These are phyloP conservation scores for Drosophila saltans DNA, from an alignment of 1,140 invertebrate genomes.

Conservation along the genomic window DNA sequence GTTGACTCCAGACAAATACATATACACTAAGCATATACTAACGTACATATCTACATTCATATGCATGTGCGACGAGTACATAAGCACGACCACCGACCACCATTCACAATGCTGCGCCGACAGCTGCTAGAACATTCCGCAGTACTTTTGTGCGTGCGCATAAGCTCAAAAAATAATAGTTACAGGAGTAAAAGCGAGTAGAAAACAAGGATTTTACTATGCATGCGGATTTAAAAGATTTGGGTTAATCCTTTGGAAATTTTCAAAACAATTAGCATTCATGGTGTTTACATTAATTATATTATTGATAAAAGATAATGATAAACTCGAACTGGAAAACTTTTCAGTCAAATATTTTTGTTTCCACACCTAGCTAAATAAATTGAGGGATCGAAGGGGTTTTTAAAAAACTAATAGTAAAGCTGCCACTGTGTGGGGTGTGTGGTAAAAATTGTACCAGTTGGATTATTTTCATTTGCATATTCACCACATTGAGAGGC, in stretches of 20 bases:
- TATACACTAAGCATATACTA: background rate
- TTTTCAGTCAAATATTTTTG: background rate
- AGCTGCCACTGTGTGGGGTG: background rate
- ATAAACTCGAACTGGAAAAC: background rate
- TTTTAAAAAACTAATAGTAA: background rate
- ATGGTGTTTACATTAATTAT: background rate
- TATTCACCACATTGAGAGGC: constrained; percentile 10
- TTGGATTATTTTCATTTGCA: constrained; percentile 8
- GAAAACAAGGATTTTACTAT: constrained; percentile 22
- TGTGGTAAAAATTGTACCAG: background rate
- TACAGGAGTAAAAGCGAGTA: constrained; percentile 26
- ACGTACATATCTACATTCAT: constrained; percentile 11
- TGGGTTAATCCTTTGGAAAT: no score
- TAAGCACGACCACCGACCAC: constrained; percentile 25
- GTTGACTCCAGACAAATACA: constrained; percentile 12
- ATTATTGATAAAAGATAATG: background rate
- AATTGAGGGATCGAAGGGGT: background rate
- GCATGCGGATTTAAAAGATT: no score
- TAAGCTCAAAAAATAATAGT: constrained; percentile 36
- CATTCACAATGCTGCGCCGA: constrained; percentile 69
- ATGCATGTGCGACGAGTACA: constrained; percentile 29
- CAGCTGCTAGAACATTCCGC: constrained; percentile 65
- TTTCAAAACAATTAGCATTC: no score
- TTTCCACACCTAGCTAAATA: background rate
- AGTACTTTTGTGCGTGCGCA: constrained; percentile 49